Evolutionary conservation across 2,888 invertebrate species (phyloP), one percentile per base, ranked within the genome.

Genomic region (Digitonthophagus gazella): DNA sequence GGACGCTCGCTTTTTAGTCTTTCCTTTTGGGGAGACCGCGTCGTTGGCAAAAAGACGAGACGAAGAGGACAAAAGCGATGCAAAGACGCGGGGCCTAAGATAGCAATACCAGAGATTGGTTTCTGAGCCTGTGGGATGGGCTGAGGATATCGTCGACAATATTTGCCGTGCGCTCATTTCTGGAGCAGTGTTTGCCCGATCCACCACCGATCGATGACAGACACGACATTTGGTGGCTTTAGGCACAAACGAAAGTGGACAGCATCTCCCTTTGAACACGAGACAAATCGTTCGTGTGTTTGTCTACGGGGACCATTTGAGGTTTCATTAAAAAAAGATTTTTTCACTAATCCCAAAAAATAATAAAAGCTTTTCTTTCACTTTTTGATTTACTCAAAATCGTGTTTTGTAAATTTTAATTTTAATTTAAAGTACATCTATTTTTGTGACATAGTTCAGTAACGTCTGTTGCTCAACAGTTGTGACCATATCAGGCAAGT

Each of bases 401-500:
- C n/a, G n/a, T n/a, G n/a, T n/a, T n/a, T n/a, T n/a, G n/a, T n/a
- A n/a, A n/a, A n/a, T n/a, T n/a, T n/a, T n/a, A n/a, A n/a, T n/a
- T n/a, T n/a, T n/a, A n/a, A n/a, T n/a, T n/a, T n/a, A n/a, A n/a
- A n/a, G n/a, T n/a, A n/a, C 6, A 44, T 44, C 28, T 44, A 44
- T 44, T 44, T 44, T 44, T 15, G 61, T n/a, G 18, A 14, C 58
- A 15, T 14, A 57, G 57, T 11, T 5, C 0, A 57, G 57, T n/a
- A 16, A 19, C 8, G 58, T 58, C 16, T 11, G n/a, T n/a, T 22
- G 16, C 16, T n/a, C 61, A 20, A 15, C 20, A 18, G 18, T 61
- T 61, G 18, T 61, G 61, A 61, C 61, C 61, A 61, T 61, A 61
- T 61, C 61, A n/a, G 61, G 61, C 61, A 19, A 61, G 61, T 61